Evolutionary conservation across 35 echinoderm and acorn worm species (phyloP), one percentile per base, ranked within the genome.

Genomic region (Nesometra sesokonis): DNA sequence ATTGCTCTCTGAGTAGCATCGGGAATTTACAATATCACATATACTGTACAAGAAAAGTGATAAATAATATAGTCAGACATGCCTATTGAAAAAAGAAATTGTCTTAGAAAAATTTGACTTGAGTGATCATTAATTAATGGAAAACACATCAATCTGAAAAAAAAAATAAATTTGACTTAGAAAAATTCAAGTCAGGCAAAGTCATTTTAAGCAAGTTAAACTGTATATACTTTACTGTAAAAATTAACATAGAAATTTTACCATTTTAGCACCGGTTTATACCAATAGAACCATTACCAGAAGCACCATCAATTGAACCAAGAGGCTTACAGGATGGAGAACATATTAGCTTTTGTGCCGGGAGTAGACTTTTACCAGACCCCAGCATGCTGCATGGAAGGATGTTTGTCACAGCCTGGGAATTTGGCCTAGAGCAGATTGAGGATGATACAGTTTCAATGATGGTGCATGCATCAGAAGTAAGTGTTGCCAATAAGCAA

Each of bases 321-420:
- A 83, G 37, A 30, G 35, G 0, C 33, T 82, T 46, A 78, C 85
- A 31, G 82, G 82, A 78, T 84, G 89, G 17, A 82, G 88, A 7
- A 35, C 88, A 77, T 36, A 93, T 35, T 88, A 91, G 46, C 93
- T 67, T 97, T 33, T 97, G 94, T 84, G 81, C 94, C 35, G 85
- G 86, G 23, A 87, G 85, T 37, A 77, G 82, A 29, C 93, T 88
- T 82, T 35, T 97, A 34, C 94, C 94, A 33, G 94, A 97, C 40
- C 78, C 82, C 40, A 86, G 85, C 33, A 93, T 97, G 80, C 46
- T 97, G 33, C 94, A 97, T 57, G 94, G 94, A 4, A 36, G 94
- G 33, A 86, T 97, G 32, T 87, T 97, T 84, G 91, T 97, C 0
- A 97, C 94, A 32, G 90, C 94, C 27, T 97, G 94, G 94, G 94